phyloP scores from a whole-genome alignment of 2,797 vertebrate species.

The Spinus pinus region DNA sequence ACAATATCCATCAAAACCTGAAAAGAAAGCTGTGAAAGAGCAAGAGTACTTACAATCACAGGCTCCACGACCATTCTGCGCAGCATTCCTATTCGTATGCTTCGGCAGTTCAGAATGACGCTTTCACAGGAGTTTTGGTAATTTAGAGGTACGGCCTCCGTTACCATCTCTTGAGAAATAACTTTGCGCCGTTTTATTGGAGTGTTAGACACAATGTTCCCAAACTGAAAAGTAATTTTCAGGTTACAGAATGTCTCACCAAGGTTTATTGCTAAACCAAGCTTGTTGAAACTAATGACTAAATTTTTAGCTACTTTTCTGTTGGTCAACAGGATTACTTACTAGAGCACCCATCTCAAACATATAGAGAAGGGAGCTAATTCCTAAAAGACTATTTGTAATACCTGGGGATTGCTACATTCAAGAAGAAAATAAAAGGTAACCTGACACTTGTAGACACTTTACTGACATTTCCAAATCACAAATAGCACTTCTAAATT shows the following conservation, averaged over 20 bases:
- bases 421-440: not conserved
- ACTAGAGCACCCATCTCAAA: not conserved
- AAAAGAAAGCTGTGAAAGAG: not conserved
- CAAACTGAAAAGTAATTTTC: slow-evolving; percentile 79
- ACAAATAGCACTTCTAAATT: not conserved
- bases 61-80: slow-evolving; percentile 88
- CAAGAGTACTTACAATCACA: slow-evolving; percentile 85
- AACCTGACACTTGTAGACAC: not conserved
- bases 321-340: not conserved
- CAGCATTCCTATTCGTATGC: slow-evolving; percentile 89
- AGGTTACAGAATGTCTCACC: slow-evolving; percentile 28
- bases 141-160: slow-evolving; percentile 52
- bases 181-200: slow-evolving; percentile 79
- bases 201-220: slow-evolving; percentile 80
- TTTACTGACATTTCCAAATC: not conserved
- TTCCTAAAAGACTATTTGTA: not conserved
- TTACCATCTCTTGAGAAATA: slow-evolving; percentile 67
- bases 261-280: not conserved
- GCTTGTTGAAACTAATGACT: not conserved
- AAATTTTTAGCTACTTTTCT: not conserved
- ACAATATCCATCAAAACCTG: not conserved
- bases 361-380: not conserved
- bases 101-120: slow-evolving; percentile 91
- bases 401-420: not conserved
- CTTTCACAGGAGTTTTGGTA: slow-evolving; percentile 75